Evolutionary conservation across 2,888 invertebrate species (phyloP).

Genomic region (Nasonovia ribisnigri): DNA sequence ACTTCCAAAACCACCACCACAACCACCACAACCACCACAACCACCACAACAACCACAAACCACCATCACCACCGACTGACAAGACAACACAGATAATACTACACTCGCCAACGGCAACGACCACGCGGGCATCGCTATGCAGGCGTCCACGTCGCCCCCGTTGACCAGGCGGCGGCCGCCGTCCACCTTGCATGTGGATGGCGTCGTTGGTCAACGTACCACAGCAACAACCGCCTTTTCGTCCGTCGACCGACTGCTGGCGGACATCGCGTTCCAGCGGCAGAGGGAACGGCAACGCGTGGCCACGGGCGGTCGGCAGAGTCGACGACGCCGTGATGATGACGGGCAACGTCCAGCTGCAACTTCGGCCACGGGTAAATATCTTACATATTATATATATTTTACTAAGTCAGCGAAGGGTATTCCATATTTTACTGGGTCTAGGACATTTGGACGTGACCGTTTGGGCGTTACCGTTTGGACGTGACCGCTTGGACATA

Average conservation of each 20-base stretch:
- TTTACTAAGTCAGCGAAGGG: background rate
- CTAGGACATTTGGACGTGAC: too few species aligned
- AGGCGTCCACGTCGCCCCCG: background rate
- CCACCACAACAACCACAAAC: background rate
- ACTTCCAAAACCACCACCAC: background rate
- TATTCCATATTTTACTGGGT: too few species aligned
- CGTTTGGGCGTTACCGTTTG: too few species aligned
- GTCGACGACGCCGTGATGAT: background rate
- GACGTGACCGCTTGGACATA: too few species aligned
- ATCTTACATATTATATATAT: background rate
- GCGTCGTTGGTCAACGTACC: background rate
- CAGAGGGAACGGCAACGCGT: background rate
- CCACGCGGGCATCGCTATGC: background rate
- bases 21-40: background rate
- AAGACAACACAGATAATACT: background rate
- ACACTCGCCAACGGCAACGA: background rate
- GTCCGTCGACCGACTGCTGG: slow-evolving; percentile 17
- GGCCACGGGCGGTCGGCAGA: background rate
- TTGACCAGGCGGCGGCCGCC: background rate
- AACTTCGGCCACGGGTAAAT: background rate
- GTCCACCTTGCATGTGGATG: background rate
- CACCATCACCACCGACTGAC: background rate
- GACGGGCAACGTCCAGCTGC: background rate
- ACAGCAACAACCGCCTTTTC: background rate
- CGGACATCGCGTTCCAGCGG: slow-evolving; percentile 44